These are phyloP conservation scores for Conger conger DNA, from an alignment of 2,113 vertebrate genomes.

Conservation along the genomic window DNA sequence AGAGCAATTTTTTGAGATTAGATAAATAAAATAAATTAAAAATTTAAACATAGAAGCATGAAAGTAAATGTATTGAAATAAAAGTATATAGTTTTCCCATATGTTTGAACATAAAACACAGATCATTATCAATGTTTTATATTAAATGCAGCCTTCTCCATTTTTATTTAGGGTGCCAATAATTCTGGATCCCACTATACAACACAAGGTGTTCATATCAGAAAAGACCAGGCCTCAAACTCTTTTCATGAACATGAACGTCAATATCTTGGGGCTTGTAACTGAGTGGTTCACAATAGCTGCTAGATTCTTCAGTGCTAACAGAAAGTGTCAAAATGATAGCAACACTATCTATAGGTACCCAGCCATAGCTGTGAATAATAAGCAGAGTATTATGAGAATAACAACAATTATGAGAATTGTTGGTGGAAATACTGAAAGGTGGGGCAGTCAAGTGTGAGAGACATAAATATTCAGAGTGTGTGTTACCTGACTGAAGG, in stretches of 20 bases:
- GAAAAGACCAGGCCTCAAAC: not conserved
- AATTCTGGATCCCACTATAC: no score
- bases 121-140: no score
- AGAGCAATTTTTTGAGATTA: no score
- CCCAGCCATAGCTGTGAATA: not conserved
- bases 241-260: not conserved
- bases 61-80: no score
- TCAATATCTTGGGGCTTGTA: not conserved
- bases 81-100: no score
- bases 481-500: slow-evolving; percentile 92
- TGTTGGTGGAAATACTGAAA: not conserved
- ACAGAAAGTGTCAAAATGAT: not conserved
- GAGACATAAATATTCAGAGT: not conserved
- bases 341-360: not conserved
- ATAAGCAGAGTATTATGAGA: not conserved
- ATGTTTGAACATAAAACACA: no score
- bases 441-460: not conserved
- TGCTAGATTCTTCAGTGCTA: not conserved
- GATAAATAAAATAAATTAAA: no score
- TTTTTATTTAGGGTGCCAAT: no score
- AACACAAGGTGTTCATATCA: not conserved
- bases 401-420: not conserved
- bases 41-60: no score
- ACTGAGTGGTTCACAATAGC: not conserved
- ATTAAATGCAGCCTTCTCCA: no score